Base-by-base conservation (phyloP, 2,888 invertebrate genomes). In the Meloe dianella region DNA sequence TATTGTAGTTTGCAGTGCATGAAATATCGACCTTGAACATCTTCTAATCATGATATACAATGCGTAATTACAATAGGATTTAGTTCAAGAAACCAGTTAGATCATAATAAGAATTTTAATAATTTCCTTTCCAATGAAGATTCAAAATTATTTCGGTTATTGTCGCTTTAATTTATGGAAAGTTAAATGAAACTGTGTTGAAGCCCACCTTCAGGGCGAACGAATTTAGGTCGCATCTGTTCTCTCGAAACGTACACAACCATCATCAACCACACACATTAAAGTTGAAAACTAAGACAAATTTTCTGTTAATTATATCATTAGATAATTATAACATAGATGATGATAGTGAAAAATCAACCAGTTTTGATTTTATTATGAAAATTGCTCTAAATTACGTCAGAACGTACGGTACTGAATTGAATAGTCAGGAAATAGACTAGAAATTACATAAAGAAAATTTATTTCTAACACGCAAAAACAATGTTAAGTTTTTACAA, bases 141-240 rank as follows among this genome's bases (percentile, higher is more conserved):
- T 32, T n/a, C n/a, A 6, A 17, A n/a, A 41, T 17, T 47, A 47
- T 47, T 47, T 47, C 47, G 7, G 1, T 20, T 20, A n/a, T 47
- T 20, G 41, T 35, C 6, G 32, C 56, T 59, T 30, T 29, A 71
- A n/a, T n/a, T n/a, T 67, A 74, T 72, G 72, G 76, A 75, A 74
- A 75, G 73, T 73, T 68, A 72, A 71, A 71, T 68, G 73, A 76
- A 76, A 76, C 74, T 65, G 74, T 75, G 75, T 63, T 75, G 76
- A 71, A 74, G 73, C 71, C n/a, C 71, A 68, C 74, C 76, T 73
- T 67, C 71, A 67, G 73, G 76, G 71, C 71, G 69, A 71, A 47
- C 69, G 72, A 74, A 76, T 75, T 70, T 71, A 72, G 76, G 76
- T 74, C 76, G 76, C 75, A 76, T 76, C 76, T 76, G 75, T 69